Base-by-base conservation (phyloP, 2,888 invertebrate genomes). In the Rhorus exstirpatorius region DNA sequence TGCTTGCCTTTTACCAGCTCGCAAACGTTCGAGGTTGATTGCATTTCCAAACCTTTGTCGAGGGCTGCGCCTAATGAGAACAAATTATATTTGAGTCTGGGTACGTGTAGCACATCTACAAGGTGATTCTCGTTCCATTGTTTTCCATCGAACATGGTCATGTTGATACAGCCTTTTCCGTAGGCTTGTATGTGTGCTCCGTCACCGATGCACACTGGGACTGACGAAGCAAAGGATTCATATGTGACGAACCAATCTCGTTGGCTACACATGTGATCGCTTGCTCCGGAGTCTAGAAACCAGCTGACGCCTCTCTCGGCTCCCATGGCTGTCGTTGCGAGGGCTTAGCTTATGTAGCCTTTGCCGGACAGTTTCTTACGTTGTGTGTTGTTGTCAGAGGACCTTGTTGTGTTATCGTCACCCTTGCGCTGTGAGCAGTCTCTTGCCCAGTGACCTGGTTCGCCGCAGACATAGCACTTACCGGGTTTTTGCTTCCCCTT, bases 151-250 rank as follows among this genome's bases (percentile, higher is more conserved):
- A n/a, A n/a, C n/a, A n/a, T n/a, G n/a, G n/a, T n/a, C n/a, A 31
- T 6, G 31, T 31, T 81, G 1, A 85, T 80, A 6, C 58, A 19
- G 10, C 84, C 80, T 44, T 55, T 79, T n/a, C 82, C 84, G 7
- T 51, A 7, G 1, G 84, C 67, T 0, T 55, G 21, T 0, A 84
- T 74, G 10, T 3, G 65, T 3, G 68, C 72, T 17, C 82, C 83
- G 17, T 84, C 70, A 1, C 79, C 84, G 8, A 78, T 78, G 8
- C 70, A 31, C 6, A 31, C 31, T 3, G 31, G 31, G 31, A 31
- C 31, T 31, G 31, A 6, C 31, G 31, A 31, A 31, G 6, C 31
- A 6, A 4, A 10, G 61, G 17, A 0, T 8, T 3, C 12, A 12
- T 26, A 4, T 46, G 63, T 3, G 19, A 38, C 10, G 17, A 21